A percentile compares a stretch with the other conserved stretches of the same genome.
These are phyloP conservation scores for Lithosia quadra DNA, from an alignment of 2,888 invertebrate genomes.

Conservation along the genomic window DNA sequence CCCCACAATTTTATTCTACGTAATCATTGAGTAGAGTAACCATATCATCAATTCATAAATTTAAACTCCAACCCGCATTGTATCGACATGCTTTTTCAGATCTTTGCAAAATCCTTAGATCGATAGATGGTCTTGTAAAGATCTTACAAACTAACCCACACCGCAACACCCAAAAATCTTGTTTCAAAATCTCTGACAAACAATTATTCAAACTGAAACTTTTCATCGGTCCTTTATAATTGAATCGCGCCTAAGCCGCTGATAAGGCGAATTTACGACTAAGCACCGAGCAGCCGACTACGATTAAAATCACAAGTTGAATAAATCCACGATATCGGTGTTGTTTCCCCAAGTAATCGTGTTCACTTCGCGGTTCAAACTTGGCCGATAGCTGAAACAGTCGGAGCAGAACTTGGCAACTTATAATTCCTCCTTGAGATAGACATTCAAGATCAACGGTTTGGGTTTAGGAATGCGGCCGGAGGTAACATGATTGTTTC, in stretches of 20 bases:
- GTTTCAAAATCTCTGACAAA: constrained; percentile 25
- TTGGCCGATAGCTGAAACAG: constrained; percentile 43
- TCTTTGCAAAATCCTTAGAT: background rate
- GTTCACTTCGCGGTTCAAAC: constrained; percentile 61
- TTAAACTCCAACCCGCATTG: background rate
- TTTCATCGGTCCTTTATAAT: constrained; percentile 47
- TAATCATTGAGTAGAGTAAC: background rate
- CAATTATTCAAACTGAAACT: constrained; percentile 44
- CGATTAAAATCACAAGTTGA: constrained; percentile 69
- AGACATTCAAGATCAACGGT: constrained; percentile 10
- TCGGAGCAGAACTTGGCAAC: constrained; percentile 42
- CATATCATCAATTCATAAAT: background rate
- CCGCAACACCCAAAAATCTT: constrained; percentile 17
- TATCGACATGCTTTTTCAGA: background rate
- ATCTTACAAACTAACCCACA: background rate
- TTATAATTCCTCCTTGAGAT: constrained; percentile 36
- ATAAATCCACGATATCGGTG: constrained; percentile 71
- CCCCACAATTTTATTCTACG: no score
- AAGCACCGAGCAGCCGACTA: constrained; percentile 26
- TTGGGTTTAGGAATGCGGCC: background rate
- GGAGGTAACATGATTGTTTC: background rate
- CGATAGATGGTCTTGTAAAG: background rate
- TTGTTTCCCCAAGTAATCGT: constrained; percentile 76
- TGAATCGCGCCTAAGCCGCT: constrained; percentile 44
- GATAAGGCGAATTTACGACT: constrained; percentile 50